Evolutionary conservation across 2,888 invertebrate genomes (phyloP), one percentile per base, ranked within the genome.

Genomic region (Leucophenga montana): DNA sequence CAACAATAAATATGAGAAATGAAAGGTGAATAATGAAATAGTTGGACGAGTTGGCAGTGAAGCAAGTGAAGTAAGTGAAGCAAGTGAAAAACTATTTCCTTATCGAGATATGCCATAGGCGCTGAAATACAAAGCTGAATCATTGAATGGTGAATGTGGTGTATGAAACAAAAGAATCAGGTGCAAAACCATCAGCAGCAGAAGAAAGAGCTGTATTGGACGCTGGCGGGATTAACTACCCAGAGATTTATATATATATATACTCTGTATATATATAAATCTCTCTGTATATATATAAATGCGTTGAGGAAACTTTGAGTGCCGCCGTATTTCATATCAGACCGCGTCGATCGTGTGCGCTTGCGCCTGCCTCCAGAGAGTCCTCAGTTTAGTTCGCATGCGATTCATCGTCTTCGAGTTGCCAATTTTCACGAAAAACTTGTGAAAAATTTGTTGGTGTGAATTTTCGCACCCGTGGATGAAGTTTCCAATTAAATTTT

Each of bases 401-500:
- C 80, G 80, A 79, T 82, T 79, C 81, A 77, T 70, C 75, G 67
- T 50, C 53, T 11, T 39, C 39, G 9, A 39, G 9, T 39, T 39
- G 46, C n/a, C 46, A 66, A 50, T 57, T 54, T 44, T 20, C 66
- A 57, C 48, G 64, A 67, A 69, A 81, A 78, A 82, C 79, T 82
- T 82, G 82, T 80, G 79, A 78, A 79, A 82, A 82, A 81, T 54
- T 54, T 56, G 44, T 22, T 44, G 77, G 85, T 85, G 85, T 85
- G 83, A 85, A 84, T 80, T 85, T 85, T 85, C 77, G 80, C 85
- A 85, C 85, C 83, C 79, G 80, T 84, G 83, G 83, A 83, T 82
- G 80, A 85, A 85, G 80, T 84, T 84, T 86, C 86, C 85, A 85
- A 85, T 85, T 85, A 85, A 85, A 85, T 86, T 85, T 85, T 85